Conservation (phyloP, 2,797 vertebrate species). For the Margarornis squamiger region DNA sequence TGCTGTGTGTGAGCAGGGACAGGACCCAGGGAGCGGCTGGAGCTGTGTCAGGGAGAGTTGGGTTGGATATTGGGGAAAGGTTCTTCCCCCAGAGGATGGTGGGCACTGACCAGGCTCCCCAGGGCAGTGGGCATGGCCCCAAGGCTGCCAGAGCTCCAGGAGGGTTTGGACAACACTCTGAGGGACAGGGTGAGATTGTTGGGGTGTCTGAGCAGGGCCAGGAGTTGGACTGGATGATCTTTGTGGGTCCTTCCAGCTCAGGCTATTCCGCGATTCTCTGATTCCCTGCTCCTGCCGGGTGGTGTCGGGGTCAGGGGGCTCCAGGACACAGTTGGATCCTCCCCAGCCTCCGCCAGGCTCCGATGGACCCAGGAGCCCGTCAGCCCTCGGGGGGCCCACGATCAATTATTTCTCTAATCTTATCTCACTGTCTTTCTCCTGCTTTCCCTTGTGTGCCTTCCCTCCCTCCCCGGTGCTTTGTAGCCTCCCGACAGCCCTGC, state of each 20-base stretch:
- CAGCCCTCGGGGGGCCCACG: neutral
- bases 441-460: neutral
- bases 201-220: neutral
- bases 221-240: neutral
- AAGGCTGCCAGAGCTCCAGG: neutral
- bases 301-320: neutral
- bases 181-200: neutral
- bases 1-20: neutral
- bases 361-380: rapidly evolving
- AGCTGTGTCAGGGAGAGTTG: rapidly evolving
- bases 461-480: neutral
- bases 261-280: neutral
- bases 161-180: rapidly evolving
- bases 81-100: neutral
- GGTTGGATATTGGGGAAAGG: neutral
- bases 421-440: neutral
- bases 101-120: neutral
- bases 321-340: neutral
- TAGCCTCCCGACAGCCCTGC: neutral
- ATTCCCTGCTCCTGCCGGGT: neutral
- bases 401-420: neutral
- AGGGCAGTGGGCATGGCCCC: neutral
- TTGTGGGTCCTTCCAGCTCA: neutral
- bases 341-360: neutral
- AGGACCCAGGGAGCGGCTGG: neutral